Percentiles rank a stretch among this genome's conserved stretches.
These are phyloP conservation scores for Melanotaenia maccullochi DNA, from an alignment of 2,797 vertebrate species.

Conservation along the genomic window DNA sequence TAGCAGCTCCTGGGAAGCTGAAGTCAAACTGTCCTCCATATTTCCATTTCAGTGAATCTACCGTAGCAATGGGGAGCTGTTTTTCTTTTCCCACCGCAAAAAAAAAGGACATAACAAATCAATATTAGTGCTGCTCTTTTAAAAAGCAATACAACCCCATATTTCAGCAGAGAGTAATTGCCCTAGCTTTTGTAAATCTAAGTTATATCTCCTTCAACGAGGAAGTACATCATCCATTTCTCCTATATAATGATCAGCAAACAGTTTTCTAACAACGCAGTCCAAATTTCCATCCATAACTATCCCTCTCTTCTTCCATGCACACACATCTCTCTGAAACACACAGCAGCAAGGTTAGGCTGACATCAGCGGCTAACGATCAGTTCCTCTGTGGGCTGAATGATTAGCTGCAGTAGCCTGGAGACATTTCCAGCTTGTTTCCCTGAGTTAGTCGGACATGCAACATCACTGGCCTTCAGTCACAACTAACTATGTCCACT, in stretches of 20 bases:
- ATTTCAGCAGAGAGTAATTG: conserved; percentile 1
- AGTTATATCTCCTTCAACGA: conserved; percentile 1
- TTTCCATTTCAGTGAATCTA: conserved; percentile 40
- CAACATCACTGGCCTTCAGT: conserved; percentile 69
- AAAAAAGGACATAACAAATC: conserved; percentile 27
- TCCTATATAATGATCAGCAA: conserved; percentile 26
- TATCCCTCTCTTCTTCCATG: not conserved
- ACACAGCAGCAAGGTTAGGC: conserved; percentile 74
- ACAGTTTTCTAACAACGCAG: conserved; percentile 20
- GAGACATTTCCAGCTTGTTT: conserved; percentile 82
- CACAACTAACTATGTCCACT: conserved; percentile 52
- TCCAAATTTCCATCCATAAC: conserved; percentile 28
- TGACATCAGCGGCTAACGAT: conserved; percentile 81
- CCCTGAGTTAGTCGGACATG: conserved; percentile 80
- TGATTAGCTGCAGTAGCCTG: conserved; percentile 80
- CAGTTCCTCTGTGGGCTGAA: conserved; percentile 76
- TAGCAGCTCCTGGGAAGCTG: conserved; percentile 11
- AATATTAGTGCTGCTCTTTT: conserved; percentile 16
- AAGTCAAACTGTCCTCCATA: conserved; percentile 29
- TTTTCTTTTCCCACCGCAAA: conserved; percentile 12
- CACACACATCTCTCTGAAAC: conserved; percentile 25
- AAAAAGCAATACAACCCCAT: conserved; percentile 2
- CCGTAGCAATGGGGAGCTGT: not conserved
- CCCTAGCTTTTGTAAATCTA: not conserved
- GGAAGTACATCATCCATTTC: not conserved